Percentiles rank a stretch among this genome's conserved stretches.
These are phyloP conservation scores for Rhabdomys dilectus DNA, from an alignment of 2,113 vertebrate species.

Conservation along the genomic window DNA sequence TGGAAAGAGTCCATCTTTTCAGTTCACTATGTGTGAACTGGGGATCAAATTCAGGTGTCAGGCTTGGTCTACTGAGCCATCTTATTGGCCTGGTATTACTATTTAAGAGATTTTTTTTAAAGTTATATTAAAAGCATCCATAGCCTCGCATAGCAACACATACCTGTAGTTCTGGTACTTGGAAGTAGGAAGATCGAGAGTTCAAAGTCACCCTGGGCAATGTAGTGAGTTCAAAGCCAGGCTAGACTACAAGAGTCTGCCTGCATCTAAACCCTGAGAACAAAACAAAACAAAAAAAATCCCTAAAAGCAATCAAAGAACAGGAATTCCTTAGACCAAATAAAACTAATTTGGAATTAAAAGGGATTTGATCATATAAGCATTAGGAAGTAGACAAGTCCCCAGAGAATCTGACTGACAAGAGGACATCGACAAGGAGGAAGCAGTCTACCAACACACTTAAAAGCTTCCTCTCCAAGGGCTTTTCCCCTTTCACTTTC, in stretches of 20 bases:
- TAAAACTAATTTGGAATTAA: slow-evolving; percentile 31
- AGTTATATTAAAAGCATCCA: neutral
- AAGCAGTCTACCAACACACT: neutral
- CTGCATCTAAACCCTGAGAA: neutral
- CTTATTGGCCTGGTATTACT: neutral
- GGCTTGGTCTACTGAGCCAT: neutral
- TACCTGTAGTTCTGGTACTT: neutral
- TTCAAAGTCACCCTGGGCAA: neutral
- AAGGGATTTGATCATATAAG: neutral
- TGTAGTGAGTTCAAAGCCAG: neutral
- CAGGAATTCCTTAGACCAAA: slow-evolving; percentile 39
- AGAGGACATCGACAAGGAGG: neutral
- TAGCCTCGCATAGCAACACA: neutral
- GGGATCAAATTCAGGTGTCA: neutral
- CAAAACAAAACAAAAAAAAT: too few relatives aligned
- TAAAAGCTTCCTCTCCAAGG: neutral
- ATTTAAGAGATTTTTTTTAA: neutral
- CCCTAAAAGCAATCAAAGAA: slow-evolving; percentile 14
- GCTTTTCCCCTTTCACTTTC: neutral
- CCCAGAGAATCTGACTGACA: neutral
- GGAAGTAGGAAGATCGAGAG: too few relatives aligned
- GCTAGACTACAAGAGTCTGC: neutral
- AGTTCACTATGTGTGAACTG: too few relatives aligned
- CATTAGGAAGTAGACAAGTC: neutral
- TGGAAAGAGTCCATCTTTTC: neutral